Evolutionary conservation across 2,113 vertebrate genomes (phyloP), one percentile per base, ranked within the genome.

Genomic region (Salvator merianae): DNA sequence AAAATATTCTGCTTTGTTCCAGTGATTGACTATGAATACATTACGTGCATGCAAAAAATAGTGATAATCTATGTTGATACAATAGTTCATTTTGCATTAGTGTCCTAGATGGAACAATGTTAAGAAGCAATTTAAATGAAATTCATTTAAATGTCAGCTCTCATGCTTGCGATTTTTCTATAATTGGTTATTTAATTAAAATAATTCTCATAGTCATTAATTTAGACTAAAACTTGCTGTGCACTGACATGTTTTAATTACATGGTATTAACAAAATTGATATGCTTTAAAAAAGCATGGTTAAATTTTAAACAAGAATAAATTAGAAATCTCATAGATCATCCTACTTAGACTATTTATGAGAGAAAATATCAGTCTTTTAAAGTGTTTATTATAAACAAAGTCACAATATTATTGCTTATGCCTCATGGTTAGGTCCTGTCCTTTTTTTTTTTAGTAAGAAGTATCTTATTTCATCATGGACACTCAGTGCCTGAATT

Each of bases 141-240:
- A 99, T 99, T 99, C 98, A 99, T 99, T 99, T 99, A 99, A 99
- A 99, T 99, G 98, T 99, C 98, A 99, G 97, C 98, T 99, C 98
- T 98, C 98, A 98, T 99, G 98, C 97, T 99, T 98, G 97, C 96
- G 97, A 98, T 98, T 99, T 99, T 99, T 99, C 98, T 99, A 97
- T 99, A 99, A 99, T 99, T 99, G 98, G 98, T 99, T 99, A 98
- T 99, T 99, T 99, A 99, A 99, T 99, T 99, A 99, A 99, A 99
- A 99, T 98, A 98, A 99, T 99, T 99, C 98, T 99, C 98, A 97
- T 97, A 99, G 97, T 99, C 98, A 99, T 99, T 99, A 99, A 99
- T 99, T 99, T 97, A 98, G 97, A 98, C 97, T 95, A 98, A 98
- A 99, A 99, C 98, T 99, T 99, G 98, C 98, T 98, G 97, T 98